Evolutionary conservation across 2,797 vertebrate genomes (phyloP).

Genomic region (Menidia menidia): DNA sequence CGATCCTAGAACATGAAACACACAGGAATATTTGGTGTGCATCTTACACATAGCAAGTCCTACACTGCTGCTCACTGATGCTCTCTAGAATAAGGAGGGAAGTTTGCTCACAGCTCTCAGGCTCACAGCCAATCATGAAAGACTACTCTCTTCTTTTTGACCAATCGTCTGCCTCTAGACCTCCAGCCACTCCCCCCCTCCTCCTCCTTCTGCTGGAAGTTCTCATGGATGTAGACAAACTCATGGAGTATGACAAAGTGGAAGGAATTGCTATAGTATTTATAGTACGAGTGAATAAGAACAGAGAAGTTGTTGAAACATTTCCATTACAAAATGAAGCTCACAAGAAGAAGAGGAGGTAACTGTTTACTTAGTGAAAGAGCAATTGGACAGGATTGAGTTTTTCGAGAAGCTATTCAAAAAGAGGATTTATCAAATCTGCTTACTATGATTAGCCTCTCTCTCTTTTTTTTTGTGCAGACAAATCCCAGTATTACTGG

Average conservation of each 20-base stretch:
- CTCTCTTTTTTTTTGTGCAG: neutral
- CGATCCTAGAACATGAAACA: constrained; percentile 62
- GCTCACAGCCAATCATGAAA: constrained; percentile 70
- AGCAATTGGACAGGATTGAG: constrained; percentile 18
- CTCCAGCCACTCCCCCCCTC: constrained; percentile 32
- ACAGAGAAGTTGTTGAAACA: constrained; percentile 33
- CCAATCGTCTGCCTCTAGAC: constrained; percentile 54
- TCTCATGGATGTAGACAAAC: constrained; percentile 62
- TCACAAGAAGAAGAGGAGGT: constrained; percentile 5
- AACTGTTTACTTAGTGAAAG: constrained; percentile 16
- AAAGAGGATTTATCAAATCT: constrained; percentile 1
- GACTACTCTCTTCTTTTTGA: constrained; percentile 43
- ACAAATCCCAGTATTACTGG: constrained; percentile 1
- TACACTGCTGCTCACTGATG: constrained; percentile 71
- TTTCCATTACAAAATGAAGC: constrained; percentile 33
- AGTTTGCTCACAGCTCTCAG: constrained; percentile 70
- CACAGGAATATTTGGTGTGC: constrained; percentile 63
- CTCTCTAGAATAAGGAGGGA: constrained; percentile 77
- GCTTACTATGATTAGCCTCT: constrained; percentile 2
- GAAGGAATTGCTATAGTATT: constrained; percentile 35
- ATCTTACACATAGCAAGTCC: constrained; percentile 64
- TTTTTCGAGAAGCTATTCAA: constrained; percentile 5
- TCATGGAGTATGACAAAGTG: constrained; percentile 29
- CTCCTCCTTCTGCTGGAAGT: constrained; percentile 54
- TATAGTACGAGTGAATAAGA: constrained; percentile 31